These are phyloP conservation scores for Kryptopterus vitreolus DNA, from an alignment of 2,797 vertebrate genomes.

Conservation along the genomic window DNA sequence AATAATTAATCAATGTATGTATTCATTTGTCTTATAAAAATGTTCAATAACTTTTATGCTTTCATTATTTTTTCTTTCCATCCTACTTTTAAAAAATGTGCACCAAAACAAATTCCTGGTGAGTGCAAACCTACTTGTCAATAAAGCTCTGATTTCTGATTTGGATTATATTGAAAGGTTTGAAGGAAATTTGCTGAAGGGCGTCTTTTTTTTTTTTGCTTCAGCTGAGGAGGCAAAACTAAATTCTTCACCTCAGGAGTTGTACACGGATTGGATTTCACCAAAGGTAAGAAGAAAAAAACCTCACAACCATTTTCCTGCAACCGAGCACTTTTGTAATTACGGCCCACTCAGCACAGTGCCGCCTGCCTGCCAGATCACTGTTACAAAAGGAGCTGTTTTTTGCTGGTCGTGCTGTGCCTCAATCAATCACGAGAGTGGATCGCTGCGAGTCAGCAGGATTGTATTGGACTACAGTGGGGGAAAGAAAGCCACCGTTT, in stretches of 20 bases:
- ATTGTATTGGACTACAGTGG: slow-evolving; percentile 43
- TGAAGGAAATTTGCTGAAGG: not conserved
- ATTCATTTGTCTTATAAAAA: too few relatives aligned
- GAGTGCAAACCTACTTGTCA: too few relatives aligned
- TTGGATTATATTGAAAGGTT: too few relatives aligned
- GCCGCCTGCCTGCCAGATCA: slow-evolving; percentile 14
- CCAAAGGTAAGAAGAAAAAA: not conserved
- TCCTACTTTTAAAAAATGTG: too few relatives aligned
- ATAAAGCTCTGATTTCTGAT: too few relatives aligned
- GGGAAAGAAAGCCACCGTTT: slow-evolving; percentile 30
- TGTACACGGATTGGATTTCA: slow-evolving; percentile 7
- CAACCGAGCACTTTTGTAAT: slow-evolving; percentile 18
- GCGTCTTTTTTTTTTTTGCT: slow-evolving; percentile 20
- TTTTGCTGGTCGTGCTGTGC: slow-evolving; percentile 28
- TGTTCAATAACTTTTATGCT: too few relatives aligned
- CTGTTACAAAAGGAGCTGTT: slow-evolving; percentile 39
- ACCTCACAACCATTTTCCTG: not conserved
- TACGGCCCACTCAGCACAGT: slow-evolving; percentile 12
- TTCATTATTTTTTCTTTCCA: too few relatives aligned
- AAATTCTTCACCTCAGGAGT: not conserved
- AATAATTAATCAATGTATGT: too few relatives aligned
- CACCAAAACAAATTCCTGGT: too few relatives aligned
- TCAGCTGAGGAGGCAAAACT: slow-evolving; percentile 17
- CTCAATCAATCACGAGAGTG: slow-evolving; percentile 45
- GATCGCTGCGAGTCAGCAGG: slow-evolving; percentile 43